These are phyloP conservation scores for Galerucella pusilla DNA, from an alignment of 2,888 invertebrate species.

Conservation along the genomic window DNA sequence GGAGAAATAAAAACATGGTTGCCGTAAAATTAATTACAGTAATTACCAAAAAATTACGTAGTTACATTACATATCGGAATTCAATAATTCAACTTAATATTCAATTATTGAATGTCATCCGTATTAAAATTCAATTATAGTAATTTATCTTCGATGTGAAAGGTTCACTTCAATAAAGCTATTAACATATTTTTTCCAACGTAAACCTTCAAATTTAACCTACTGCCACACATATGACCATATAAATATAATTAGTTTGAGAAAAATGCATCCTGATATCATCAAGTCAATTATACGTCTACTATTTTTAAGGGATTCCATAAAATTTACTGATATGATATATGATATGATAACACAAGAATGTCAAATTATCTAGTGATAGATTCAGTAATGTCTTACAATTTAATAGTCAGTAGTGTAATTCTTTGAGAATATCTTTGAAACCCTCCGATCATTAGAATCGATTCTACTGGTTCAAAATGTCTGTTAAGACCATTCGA, in stretches of 20 bases:
- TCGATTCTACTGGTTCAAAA: too few species aligned
- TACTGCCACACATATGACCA: constrained; percentile 15
- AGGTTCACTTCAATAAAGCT: constrained; percentile 13
- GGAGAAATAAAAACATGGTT: background rate
- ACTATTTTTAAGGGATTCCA: too few species aligned
- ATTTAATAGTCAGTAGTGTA: too few species aligned
- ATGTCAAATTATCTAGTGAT: too few species aligned
- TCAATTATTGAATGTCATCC: background rate
- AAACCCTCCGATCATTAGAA: too few species aligned
- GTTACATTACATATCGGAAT: background rate
- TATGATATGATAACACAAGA: too few species aligned
- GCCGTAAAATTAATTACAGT: background rate
- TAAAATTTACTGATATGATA: too few species aligned
- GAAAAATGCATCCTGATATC: background rate
- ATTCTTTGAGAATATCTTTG: too few species aligned
- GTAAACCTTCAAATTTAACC: constrained; percentile 16
- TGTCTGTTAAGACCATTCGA: too few species aligned
- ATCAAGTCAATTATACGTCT: background rate
- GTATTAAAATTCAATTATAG: constrained; percentile 15
- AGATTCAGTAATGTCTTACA: too few species aligned
- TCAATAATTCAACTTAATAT: background rate
- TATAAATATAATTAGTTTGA: background rate
- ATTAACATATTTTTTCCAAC: constrained; percentile 9
- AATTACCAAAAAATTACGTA: background rate
- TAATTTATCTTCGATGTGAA: constrained; percentile 11